Base-by-base conservation (phyloP, 2,888 invertebrate genomes). In the Leucophora obtusa region DNA sequence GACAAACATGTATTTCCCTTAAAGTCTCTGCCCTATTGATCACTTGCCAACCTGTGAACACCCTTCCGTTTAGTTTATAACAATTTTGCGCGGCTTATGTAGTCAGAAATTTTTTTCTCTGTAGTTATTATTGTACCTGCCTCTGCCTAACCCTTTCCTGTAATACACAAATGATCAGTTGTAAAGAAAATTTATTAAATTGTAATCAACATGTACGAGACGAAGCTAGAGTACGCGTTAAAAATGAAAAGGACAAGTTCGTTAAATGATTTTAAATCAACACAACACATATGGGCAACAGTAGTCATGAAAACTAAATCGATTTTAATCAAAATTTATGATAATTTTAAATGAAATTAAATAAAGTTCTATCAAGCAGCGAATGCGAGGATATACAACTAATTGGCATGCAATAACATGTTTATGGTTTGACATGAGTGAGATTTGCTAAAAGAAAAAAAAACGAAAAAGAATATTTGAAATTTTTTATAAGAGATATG, bases 261-360 rank as follows among this genome's bases (percentile, higher is more conserved):
- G 81, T 81, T 76, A 73, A 81, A 81, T 75, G 77, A 70, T 77
- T 63, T 66, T 79, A 68, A 68, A 75, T 66, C 79, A 75, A 75
- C 60, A 60, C 10, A 28, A n/a, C 17, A 6, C 33, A 9, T 11
- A 38, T 76, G 54, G 72, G 28, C 73, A 72, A 68, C 71, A 72
- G 63, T 72, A 71, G 73, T 73, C 76, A 51, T 69, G 76, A 70
- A 72, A 80, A 77, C 65, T 81, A 77, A 81, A 81, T 81, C 81
- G 81, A 81, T 81, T 81, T 81, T 81, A 81, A 81, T 81, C 81
- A 81, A 81, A 81, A 81, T 81, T 81, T 81, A 81, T 81, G 81
- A 81, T 81, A 77, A 81, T 77, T 81, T 81, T 70, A 66, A 77
- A 77, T 77, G 53, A 77, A 71, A 77, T 77, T 59, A 77, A 77